Evolutionary conservation across 2,797 vertebrate species (phyloP), one percentile per base, ranked within the genome.

Genomic region (Hypotaenidia okinawae): DNA sequence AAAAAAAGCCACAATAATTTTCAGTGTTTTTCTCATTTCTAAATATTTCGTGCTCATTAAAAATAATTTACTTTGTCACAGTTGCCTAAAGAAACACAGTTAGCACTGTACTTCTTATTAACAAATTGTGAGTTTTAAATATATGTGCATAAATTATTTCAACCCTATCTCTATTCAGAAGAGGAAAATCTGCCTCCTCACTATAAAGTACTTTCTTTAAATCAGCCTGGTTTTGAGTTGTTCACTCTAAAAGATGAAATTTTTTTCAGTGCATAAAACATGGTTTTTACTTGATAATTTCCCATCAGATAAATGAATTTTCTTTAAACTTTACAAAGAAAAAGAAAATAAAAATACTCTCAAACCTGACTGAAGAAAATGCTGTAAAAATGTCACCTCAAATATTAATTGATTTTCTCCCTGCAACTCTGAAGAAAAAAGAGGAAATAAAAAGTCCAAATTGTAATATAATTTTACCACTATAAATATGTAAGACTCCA

Each of bases 381-480:
- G 9, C 10, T 72, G 24, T 76, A 74, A 90, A 90, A 81, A 59
- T 37, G 1, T 57, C 15, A 79, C 25, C 13, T 35, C 12, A 51
- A 80, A 55, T 18, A 94, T 45, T 27, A 89, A 89, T 55, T 73
- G 4, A 35, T 80, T 93, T 92, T 58, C 10, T 85, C 8, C 3
- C 7, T 43, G 9, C 10, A 81, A 77, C 2, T 69, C 5, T 76
- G 47, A 84, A 82, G 9, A 18, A 74, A 32, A 94, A 67, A 39
- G 3, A 59, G 25, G 13, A 68, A 86, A 43, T 45, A 73, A 68
- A 0, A 0, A 28, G 3, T 57, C 3, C 0, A 5, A 87, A 89
- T 83, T 23, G 62, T 11, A 83, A n/a, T 74, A 68, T 45, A 0
- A 33, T 62, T 73, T 16, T 66, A 57, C 2, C 9, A 33, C 9